A percentile compares a stretch with the other conserved stretches of the same genome.
Conservation (phyloP, 2,888 invertebrate species). For the Crioceris asparagi region DNA sequence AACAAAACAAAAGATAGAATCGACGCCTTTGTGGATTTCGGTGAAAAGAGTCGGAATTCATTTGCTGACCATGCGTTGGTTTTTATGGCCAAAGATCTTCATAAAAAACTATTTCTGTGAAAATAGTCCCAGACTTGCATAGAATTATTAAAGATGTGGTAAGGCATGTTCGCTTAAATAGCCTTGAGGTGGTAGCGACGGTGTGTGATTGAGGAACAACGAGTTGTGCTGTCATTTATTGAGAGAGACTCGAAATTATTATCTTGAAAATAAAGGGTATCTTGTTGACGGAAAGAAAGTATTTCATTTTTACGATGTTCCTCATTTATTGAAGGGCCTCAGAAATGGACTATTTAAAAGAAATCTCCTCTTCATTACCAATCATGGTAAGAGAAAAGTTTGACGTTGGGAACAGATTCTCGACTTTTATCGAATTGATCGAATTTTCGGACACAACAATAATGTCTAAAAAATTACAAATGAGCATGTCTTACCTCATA, state of each 20-base stretch:
- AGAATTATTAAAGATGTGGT: conserved; percentile 15
- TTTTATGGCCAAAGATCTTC: conserved; percentile 20
- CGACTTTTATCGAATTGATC: conserved; percentile 9
- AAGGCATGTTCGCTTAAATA: conserved; percentile 12
- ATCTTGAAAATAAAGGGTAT: conserved; percentile 11
- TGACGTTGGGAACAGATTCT: conserved; percentile 14
- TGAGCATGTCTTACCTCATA: conserved; percentile 10
- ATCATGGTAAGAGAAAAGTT: too few species aligned
- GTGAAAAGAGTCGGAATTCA: conserved; percentile 5
- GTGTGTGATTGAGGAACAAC: conserved; percentile 24
- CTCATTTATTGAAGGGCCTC: conserved; percentile 17
- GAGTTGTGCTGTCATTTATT: conserved; percentile 20
- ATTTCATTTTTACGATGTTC: conserved; percentile 17
- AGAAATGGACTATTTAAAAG: conserved; percentile 14
- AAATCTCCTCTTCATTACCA: conserved; percentile 14
- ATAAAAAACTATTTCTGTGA: conserved; percentile 16
- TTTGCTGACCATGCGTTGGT: conserved; percentile 23
- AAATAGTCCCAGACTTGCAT: conserved; percentile 14
- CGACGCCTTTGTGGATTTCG: conserved; percentile 16
- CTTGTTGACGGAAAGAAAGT: conserved; percentile 15
- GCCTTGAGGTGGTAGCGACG: conserved; percentile 21
- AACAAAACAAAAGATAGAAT: conserved; percentile 12
- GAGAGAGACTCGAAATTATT: conserved; percentile 12
- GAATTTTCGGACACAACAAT: conserved; percentile 7
- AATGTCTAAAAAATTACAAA: conserved; percentile 13